phyloP scores from a whole-genome alignment of 2,797 vertebrate genomes.

The Naso thynnoides region DNA sequence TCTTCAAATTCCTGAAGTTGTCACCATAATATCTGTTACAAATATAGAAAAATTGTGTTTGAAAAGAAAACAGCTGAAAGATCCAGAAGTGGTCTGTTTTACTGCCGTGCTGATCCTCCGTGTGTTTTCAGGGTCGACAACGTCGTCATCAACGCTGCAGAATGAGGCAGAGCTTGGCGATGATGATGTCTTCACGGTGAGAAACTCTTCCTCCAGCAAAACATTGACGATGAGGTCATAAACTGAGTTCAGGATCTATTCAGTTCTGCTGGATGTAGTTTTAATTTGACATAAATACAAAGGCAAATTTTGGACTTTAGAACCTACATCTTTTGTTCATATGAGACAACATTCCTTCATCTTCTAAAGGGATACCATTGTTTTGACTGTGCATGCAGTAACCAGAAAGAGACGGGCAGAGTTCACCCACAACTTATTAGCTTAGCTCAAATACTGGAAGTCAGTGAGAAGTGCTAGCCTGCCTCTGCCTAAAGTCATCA shows the following conservation, averaged over 20 bases:
- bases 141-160: constrained; percentile 96
- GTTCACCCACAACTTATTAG: too few relatives aligned
- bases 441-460: too few relatives aligned
- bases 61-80: background rate
- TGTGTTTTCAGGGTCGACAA: constrained; percentile 90
- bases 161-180: constrained; percentile 96
- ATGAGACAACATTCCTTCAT: background rate
- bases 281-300: too few relatives aligned
- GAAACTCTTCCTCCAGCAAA: constrained; percentile 58
- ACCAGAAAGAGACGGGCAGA: too few relatives aligned
- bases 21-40: too few relatives aligned
- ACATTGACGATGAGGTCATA: background rate
- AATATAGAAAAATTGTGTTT: background rate
- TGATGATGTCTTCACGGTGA: constrained; percentile 97
- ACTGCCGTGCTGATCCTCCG: background rate
- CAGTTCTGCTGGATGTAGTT: background rate
- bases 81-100: background rate
- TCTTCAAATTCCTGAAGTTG: too few relatives aligned
- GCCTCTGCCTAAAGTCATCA: too few relatives aligned
- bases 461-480: too few relatives aligned
- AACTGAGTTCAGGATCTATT: background rate
- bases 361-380: too few relatives aligned
- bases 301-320: too few relatives aligned
- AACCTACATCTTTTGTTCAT: background rate
- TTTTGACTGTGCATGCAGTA: too few relatives aligned